Conservation (phyloP, 2,113 vertebrate genomes). For the Pituophis catenifer region DNA sequence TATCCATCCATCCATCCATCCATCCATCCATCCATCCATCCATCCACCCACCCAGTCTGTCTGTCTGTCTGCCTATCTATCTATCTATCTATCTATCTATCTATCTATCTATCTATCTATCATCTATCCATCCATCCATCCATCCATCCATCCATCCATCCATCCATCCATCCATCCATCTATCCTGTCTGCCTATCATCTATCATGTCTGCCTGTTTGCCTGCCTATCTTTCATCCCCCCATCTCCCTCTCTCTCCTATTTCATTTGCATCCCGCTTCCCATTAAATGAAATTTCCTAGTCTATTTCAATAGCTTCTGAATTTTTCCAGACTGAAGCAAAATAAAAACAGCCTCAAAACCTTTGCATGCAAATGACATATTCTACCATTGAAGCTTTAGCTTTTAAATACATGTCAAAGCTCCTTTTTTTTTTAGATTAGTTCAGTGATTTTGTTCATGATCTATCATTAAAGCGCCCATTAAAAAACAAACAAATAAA, state of each 20-base stretch:
- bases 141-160: too few species aligned
- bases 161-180: too few species aligned
- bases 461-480: not conserved
- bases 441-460: not conserved
- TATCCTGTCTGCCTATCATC: too few species aligned
- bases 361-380: not conserved
- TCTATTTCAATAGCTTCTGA: not conserved
- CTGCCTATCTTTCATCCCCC: too few species aligned
- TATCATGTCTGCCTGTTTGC: too few species aligned
- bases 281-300: not conserved
- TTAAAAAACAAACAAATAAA: not conserved
- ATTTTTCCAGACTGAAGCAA: not conserved
- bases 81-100: too few species aligned
- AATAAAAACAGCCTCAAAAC: not conserved
- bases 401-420: not conserved
- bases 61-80: too few species aligned
- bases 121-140: too few species aligned
- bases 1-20: too few species aligned
- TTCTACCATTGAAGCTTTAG: not conserved
- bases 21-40: too few species aligned
- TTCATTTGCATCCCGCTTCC: not conserved
- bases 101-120: too few species aligned
- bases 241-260: not conserved
- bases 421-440: not conserved
- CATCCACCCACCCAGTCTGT: too few species aligned